These are phyloP conservation scores for Nephrotoma appendiculata DNA, from an alignment of 2,888 invertebrate genomes.

Conservation along the genomic window DNA sequence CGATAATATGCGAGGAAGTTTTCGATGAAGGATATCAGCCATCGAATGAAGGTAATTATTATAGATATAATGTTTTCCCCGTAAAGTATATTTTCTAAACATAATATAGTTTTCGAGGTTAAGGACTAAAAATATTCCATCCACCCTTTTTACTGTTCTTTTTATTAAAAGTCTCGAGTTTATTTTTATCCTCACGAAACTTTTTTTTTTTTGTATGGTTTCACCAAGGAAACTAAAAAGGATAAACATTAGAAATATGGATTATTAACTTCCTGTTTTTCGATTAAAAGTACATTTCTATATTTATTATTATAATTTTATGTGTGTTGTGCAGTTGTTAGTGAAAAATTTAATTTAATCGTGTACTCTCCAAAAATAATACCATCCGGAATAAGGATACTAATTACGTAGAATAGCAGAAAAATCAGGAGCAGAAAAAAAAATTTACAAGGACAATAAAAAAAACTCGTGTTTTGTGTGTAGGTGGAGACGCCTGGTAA, in stretches of 20 bases:
- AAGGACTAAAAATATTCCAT: background rate
- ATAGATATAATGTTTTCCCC: background rate
- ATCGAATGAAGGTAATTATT: constrained; percentile 55
- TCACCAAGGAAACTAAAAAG: background rate
- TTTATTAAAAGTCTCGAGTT: background rate
- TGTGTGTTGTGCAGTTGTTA: background rate
- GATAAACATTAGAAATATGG: background rate
- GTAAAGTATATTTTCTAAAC: background rate
- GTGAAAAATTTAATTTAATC: background rate
- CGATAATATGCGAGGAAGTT: constrained; percentile 62
- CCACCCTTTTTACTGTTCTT: background rate
- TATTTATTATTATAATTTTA: too few species aligned
- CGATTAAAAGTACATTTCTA: background rate
- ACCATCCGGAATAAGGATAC: background rate
- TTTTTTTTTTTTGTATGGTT: background rate
- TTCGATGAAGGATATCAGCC: constrained; percentile 75
- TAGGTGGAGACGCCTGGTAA: constrained; percentile 1
- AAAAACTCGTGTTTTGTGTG: background rate
- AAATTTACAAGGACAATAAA: background rate
- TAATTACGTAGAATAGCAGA: background rate
- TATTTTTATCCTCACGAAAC: background rate
- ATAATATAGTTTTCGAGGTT: background rate
- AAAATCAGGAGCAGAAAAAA: background rate
- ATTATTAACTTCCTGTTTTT: background rate
- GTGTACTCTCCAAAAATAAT: background rate